phyloP scores from a whole-genome alignment of 2,888 invertebrate genomes.

The Ichneumon xanthorius region DNA sequence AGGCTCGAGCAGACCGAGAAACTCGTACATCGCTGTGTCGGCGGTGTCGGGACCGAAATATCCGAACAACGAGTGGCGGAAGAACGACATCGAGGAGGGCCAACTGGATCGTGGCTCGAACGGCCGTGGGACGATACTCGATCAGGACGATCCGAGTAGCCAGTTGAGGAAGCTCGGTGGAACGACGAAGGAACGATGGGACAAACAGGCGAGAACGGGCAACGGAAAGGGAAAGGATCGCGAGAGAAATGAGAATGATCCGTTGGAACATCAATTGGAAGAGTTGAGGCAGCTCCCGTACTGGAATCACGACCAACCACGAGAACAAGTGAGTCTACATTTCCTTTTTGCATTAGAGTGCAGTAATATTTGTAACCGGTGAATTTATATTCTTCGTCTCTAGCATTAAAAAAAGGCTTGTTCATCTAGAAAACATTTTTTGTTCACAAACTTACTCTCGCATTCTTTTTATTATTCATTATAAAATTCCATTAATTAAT shows the following conservation, averaged over 20 bases:
- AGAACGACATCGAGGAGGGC: conserved; percentile 79
- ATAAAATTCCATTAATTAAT: no score
- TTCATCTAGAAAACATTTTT: no score
- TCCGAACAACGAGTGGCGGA: conserved; percentile 79
- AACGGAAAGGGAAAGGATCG: conserved; percentile 53
- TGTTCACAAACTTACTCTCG: no score
- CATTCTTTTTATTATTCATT: no score
- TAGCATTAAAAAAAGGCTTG: background rate
- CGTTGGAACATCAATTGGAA: conserved; percentile 79
- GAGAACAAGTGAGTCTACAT: conserved; percentile 62
- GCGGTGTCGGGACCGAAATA: conserved; percentile 79
- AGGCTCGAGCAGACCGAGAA: conserved; percentile 72
- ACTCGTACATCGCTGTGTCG: conserved; percentile 82
- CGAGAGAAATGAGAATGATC: conserved; percentile 73
- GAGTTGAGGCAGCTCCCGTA: conserved; percentile 72
- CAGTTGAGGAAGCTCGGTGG: conserved; percentile 73
- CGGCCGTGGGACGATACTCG: conserved; percentile 50
- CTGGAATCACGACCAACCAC: conserved; percentile 56
- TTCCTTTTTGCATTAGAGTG: background rate
- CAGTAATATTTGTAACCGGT: background rate
- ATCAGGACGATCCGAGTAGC: conserved; percentile 74
- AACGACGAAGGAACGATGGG: conserved; percentile 73
- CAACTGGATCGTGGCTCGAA: conserved; percentile 65
- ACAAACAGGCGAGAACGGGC: conserved; percentile 72
- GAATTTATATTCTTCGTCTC: background rate